Evolutionary conservation across 2,888 invertebrate species (phyloP).

Genomic region (Hydrotaea cyrtoneurina): DNA sequence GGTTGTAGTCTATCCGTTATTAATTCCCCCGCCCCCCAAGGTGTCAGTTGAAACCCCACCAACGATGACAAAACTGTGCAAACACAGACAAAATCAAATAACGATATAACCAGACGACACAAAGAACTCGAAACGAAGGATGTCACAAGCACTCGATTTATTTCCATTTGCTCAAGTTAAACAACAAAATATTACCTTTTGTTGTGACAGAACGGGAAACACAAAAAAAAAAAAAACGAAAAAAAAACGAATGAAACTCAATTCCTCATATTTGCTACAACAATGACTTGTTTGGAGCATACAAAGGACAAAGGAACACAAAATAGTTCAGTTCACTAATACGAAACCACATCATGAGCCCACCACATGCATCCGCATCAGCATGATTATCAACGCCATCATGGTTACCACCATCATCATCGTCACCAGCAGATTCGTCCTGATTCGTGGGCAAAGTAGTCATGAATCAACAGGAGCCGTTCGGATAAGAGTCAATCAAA

Average conservation of each 20-base stretch:
- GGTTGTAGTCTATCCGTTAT: too few relatives aligned
- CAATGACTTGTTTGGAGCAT: too few relatives aligned
- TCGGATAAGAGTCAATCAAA: background rate
- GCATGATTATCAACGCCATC: background rate
- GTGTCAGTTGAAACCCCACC: conserved; percentile 6
- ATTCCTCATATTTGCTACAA: too few relatives aligned
- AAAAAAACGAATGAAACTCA: too few relatives aligned
- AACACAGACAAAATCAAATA: conserved; percentile 10
- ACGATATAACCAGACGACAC: background rate
- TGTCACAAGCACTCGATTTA: conserved; percentile 17
- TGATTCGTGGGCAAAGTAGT: background rate
- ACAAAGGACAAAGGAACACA: too few relatives aligned
- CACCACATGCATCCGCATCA: too few relatives aligned
- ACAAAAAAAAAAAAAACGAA: too few relatives aligned
- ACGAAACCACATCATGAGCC: too few relatives aligned
- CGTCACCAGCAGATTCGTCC: background rate
- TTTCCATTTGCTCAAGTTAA: conserved; percentile 14
- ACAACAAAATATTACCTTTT: conserved; percentile 6
- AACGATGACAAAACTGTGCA: background rate
- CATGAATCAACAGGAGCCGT: conserved; percentile 22
- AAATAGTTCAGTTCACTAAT: too few relatives aligned
- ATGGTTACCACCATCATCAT: too few relatives aligned
- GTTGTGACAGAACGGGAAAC: background rate
- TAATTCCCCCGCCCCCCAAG: background rate
- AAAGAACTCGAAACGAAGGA: background rate